Conservation (phyloP, 2,113 vertebrate genomes). For the Chloropsis hardwickii region DNA sequence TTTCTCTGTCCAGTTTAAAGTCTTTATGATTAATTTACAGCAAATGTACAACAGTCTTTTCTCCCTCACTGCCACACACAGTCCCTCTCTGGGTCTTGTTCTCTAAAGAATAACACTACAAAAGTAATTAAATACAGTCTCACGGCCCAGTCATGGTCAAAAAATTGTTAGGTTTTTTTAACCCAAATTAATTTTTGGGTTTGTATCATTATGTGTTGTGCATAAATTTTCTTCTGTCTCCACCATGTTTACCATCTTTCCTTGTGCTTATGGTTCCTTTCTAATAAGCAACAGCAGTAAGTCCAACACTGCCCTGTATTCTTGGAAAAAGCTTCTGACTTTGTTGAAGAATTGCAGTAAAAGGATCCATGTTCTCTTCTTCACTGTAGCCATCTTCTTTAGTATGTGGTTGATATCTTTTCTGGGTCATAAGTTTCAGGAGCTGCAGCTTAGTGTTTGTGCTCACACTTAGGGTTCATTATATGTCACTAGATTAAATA, state of each 20-base stretch:
- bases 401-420: not conserved
- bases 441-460: not conserved
- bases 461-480: not conserved
- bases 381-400: fast-evolving
- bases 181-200: not conserved
- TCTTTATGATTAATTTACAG: not conserved
- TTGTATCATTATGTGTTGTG: not conserved
- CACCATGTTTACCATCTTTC: not conserved
- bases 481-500: not conserved
- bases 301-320: not conserved
- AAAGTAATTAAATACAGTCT: not conserved
- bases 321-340: not conserved
- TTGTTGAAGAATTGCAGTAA: not conserved
- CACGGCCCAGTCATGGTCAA: not conserved
- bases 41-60: not conserved
- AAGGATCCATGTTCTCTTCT: not conserved
- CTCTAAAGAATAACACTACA: not conserved
- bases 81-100: not conserved
- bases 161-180: not conserved
- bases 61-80: not conserved
- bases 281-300: not conserved
- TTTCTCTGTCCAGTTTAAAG: not conserved
- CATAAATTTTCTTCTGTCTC: not conserved
- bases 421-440: not conserved
- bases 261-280: not conserved